These are phyloP conservation scores for Eurystomus glaucurus DNA, from an alignment of 2,797 vertebrate species.

Conservation along the genomic window DNA sequence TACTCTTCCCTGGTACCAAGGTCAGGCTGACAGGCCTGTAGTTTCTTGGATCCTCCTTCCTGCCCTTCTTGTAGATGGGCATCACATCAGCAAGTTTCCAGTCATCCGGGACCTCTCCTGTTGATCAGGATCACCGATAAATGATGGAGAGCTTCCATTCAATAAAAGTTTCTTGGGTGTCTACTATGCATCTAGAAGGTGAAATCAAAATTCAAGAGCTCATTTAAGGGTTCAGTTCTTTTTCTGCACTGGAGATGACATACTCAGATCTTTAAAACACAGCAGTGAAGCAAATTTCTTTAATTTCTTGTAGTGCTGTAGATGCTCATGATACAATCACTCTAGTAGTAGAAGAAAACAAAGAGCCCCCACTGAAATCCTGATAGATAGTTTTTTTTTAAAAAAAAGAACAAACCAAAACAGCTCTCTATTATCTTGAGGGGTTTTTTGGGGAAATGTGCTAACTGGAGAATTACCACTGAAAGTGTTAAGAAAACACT, in stretches of 20 bases:
- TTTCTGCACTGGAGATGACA: neutral
- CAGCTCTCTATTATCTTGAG: neutral
- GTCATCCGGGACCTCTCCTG: too few relatives aligned
- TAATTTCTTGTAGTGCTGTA: neutral
- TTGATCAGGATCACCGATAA: too few relatives aligned
- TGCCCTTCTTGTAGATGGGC: too few relatives aligned
- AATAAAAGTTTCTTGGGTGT: neutral
- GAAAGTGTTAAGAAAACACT: neutral
- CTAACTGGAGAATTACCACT: neutral
- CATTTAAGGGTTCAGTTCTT: neutral
- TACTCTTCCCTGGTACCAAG: too few relatives aligned
- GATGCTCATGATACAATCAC: neutral
- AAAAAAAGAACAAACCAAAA: neutral
- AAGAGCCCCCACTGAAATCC: neutral
- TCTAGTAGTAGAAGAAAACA: neutral
- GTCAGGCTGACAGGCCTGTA: too few relatives aligned
- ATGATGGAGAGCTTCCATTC: neutral
- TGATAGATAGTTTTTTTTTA: neutral
- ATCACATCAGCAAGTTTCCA: too few relatives aligned
- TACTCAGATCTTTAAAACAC: neutral
- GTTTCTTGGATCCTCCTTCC: too few relatives aligned
- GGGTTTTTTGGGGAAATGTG: accelerated
- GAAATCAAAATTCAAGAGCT: neutral
- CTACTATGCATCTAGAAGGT: neutral
- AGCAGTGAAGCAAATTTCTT: neutral